Evolutionary conservation across 2,888 invertebrate genomes (phyloP).

Genomic region (Tenthredo scrophulariae): DNA sequence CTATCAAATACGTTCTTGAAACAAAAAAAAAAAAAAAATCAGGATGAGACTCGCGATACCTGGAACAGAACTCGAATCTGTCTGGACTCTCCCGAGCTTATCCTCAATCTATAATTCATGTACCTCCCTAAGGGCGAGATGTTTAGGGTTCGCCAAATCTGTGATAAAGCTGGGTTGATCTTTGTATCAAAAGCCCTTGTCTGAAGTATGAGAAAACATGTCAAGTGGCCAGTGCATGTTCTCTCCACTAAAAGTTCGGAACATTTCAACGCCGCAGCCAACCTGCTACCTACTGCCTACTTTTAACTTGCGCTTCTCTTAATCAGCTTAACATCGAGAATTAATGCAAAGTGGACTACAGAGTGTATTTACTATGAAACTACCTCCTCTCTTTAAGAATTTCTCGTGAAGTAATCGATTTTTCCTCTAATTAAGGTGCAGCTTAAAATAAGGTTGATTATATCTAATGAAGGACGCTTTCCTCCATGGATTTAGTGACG

Average conservation of each 20-base stretch:
- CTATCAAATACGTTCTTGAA: not conserved
- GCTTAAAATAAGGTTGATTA: not conserved
- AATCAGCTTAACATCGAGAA: not conserved
- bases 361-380: not conserved
- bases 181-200: conserved; percentile 12
- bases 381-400: not conserved
- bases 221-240: not conserved
- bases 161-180: conserved; percentile 16
- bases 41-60: not conserved
- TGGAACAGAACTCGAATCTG: not conserved
- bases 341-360: not conserved
- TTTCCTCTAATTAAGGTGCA: not conserved
- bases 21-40: not conserved
- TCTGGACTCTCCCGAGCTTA: not conserved
- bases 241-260: not conserved
- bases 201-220: not conserved
- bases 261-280: not conserved
- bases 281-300: too few relatives aligned
- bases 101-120: conserved; percentile 36
- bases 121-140: not conserved
- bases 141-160: conserved; percentile 4
- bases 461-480: not conserved
- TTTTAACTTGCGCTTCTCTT: not conserved
- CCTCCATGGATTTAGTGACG: not conserved
- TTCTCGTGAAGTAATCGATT: not conserved